Percentiles rank a stretch among this genome's conserved stretches.
phyloP scores from a whole-genome alignment of 2,113 vertebrate genomes.

The Pionites leucogaster region DNA sequence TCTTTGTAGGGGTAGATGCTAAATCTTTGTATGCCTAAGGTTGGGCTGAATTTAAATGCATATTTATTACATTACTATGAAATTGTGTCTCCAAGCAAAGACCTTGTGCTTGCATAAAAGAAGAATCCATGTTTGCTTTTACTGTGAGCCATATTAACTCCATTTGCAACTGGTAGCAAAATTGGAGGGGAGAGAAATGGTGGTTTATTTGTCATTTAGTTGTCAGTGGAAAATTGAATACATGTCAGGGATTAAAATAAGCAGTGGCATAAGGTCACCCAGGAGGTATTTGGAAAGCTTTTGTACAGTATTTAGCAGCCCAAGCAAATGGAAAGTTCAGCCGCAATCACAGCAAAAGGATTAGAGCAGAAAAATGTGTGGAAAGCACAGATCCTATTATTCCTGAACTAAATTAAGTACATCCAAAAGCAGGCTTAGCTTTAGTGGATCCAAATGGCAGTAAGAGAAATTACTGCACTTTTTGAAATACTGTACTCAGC shows the following conservation, averaged over 20 bases:
- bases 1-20: background rate
- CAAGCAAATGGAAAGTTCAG: constrained; percentile 24
- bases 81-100: background rate
- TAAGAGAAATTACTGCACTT: background rate
- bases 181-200: background rate
- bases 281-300: constrained; percentile 44
- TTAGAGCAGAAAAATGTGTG: constrained; percentile 38
- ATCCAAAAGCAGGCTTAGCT: background rate
- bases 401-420: constrained; percentile 41
- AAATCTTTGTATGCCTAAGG: background rate
- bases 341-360: constrained; percentile 33
- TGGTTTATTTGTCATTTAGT: constrained; percentile 1
- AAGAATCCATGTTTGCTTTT: background rate
- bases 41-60: background rate
- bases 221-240: constrained; percentile 47
- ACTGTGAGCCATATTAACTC: background rate
- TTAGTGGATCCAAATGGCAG: background rate
- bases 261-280: constrained; percentile 30
- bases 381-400: constrained; percentile 47
- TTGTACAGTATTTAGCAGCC: constrained; percentile 35
- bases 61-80: background rate
- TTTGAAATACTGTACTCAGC: background rate
- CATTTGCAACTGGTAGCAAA: background rate
- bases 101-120: background rate
- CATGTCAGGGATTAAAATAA: constrained; percentile 43